Percentiles rank a stretch among this genome's conserved stretches.
These are phyloP conservation scores for Brachyptera putata DNA, from an alignment of 2,888 invertebrate species.

Conservation along the genomic window DNA sequence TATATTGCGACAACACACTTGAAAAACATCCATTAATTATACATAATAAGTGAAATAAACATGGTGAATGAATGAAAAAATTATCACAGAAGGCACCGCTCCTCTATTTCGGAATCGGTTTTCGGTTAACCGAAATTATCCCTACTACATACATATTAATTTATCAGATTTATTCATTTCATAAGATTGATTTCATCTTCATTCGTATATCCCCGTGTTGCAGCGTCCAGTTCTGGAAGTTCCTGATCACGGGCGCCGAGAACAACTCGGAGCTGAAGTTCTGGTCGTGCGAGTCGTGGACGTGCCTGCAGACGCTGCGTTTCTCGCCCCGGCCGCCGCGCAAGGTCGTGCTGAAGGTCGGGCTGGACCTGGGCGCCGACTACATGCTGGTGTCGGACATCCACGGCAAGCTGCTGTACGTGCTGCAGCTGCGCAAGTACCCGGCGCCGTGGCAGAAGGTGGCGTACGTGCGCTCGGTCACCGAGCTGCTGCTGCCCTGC, in stretches of 20 bases:
- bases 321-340: constrained; percentile 51
- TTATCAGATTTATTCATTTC: constrained; percentile 6
- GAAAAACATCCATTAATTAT: too few species aligned
- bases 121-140: too few species aligned
- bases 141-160: too few species aligned
- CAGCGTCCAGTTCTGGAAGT: constrained; percentile 87
- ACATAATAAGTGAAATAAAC: too few species aligned
- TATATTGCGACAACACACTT: too few species aligned
- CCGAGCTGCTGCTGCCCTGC: constrained; percentile 82
- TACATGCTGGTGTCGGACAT: constrained; percentile 87
- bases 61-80: too few species aligned
- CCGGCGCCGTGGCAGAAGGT: constrained; percentile 40
- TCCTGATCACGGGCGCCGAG: constrained; percentile 85
- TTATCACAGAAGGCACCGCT: too few species aligned
- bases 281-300: constrained; percentile 95
- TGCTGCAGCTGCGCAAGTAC: constrained; percentile 67
- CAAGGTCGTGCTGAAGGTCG: constrained; percentile 61
- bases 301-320: constrained; percentile 81
- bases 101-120: too few species aligned
- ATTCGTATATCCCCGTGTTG: constrained; percentile 36
- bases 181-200: constrained; percentile 13
- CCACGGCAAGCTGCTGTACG: constrained; percentile 75
- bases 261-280: constrained; percentile 86
- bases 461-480: constrained; percentile 68
- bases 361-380: constrained; percentile 63